Conservation (phyloP, 1,140 invertebrate genomes). For the Halotydeus destructor region DNA sequence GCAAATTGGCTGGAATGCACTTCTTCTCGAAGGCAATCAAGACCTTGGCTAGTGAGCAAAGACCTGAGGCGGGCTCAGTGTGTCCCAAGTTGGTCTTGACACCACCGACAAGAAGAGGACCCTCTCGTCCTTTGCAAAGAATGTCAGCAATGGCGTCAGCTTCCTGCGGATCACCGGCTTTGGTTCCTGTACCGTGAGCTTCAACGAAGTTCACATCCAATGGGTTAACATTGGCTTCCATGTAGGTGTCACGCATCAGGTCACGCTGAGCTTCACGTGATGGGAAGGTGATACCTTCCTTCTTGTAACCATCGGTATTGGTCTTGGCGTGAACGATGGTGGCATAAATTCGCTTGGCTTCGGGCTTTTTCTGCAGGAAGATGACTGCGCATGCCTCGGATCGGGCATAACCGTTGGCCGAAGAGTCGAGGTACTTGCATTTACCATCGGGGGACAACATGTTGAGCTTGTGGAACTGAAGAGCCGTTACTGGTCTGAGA, state of each 20-base stretch:
- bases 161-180: too few relatives aligned
- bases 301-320: conserved; percentile 77
- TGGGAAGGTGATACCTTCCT: conserved; percentile 44
- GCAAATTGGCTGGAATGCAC: conserved; percentile 32
- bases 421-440: conserved; percentile 34
- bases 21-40: conserved; percentile 29
- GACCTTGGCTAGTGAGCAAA: conserved; percentile 37
- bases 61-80: conserved; percentile 67
- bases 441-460: conserved; percentile 31
- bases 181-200: conserved; percentile 27
- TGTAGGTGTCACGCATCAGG: conserved; percentile 22
- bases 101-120: conserved; percentile 69
- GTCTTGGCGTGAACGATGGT: conserved; percentile 48
- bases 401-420: conserved; percentile 18
- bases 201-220: conserved; percentile 24
- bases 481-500: conserved; percentile 27
- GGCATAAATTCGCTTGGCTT: conserved; percentile 38
- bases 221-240: conserved; percentile 23
- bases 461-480: conserved; percentile 29
- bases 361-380: conserved; percentile 49
- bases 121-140: conserved; percentile 28
- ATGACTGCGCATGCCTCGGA: conserved; percentile 64
- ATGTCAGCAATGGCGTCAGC: not conserved
- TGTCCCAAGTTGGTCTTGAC: conserved; percentile 98
- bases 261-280: conserved; percentile 20